A percentile compares a stretch with the other conserved stretches of the same genome.
Conservation (phyloP, 2,888 invertebrate genomes). For the Gordius sp. region DNA sequence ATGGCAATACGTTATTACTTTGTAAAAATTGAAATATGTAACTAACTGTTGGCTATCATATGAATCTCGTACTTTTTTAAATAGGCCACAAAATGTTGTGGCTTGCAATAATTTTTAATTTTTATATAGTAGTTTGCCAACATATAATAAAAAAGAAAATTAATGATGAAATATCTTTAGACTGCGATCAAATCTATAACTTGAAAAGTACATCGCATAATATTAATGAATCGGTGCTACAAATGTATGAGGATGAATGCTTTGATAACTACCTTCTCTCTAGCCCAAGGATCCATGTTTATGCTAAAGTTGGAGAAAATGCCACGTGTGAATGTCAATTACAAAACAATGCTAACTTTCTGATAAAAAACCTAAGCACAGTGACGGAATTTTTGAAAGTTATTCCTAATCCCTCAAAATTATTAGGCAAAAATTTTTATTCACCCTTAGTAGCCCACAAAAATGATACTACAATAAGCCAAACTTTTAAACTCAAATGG, state of each 20-base stretch:
- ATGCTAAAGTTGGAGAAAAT: not conserved
- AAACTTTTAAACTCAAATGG: not conserved
- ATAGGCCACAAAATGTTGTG: too few species aligned
- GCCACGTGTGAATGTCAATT: not conserved
- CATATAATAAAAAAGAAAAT: too few species aligned
- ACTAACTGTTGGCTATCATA: too few species aligned
- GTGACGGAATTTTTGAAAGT: not conserved
- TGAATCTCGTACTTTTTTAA: too few species aligned
- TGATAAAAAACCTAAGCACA: not conserved
- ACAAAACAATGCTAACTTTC: not conserved
- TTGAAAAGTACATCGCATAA: not conserved
- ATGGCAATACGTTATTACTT: too few species aligned
- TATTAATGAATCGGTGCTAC: not conserved
- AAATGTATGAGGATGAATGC: not conserved
- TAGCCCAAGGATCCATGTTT: not conserved
- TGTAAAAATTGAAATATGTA: too few species aligned
- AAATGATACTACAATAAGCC: not conserved
- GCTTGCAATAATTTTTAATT: too few species aligned
- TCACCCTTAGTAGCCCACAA: too few species aligned
- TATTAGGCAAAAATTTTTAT: too few species aligned
- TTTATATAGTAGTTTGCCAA: too few species aligned
- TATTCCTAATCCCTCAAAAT: not conserved
- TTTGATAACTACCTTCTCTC: not conserved
- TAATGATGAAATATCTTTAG: not conserved
- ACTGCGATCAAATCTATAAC: not conserved